Percentiles rank a stretch among this genome's conserved stretches.
Conservation (phyloP, 2,113 vertebrate genomes). For the Galbula dea region DNA sequence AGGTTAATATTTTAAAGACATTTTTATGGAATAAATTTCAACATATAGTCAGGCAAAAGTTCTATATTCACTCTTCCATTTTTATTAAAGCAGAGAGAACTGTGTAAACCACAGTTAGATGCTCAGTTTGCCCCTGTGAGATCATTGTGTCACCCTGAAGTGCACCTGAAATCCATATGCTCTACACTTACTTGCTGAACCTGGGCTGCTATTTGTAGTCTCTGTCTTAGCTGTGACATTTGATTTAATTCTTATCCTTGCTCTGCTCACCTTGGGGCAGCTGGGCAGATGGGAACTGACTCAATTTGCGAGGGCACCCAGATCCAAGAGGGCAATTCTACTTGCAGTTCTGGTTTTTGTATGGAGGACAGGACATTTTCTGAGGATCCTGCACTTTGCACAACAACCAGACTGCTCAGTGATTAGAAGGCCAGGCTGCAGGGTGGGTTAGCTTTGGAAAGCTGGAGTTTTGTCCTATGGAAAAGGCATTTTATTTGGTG, state of each 20-base stretch:
- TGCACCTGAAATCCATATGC: background rate
- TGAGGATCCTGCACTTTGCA: background rate
- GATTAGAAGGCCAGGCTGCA: background rate
- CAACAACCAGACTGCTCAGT: background rate
- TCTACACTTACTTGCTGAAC: background rate
- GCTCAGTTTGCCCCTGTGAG: background rate
- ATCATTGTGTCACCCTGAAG: background rate
- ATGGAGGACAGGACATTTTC: background rate
- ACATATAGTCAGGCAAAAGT: background rate
- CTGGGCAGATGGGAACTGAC: background rate
- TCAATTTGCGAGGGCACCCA: background rate
- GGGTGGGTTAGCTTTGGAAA: background rate
- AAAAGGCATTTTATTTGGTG: background rate
- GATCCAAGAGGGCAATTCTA: background rate
- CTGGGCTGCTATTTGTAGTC: background rate
- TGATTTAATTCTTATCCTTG: background rate
- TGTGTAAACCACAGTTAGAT: background rate
- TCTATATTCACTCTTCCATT: background rate
- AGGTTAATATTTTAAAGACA: background rate
- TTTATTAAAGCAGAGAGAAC: background rate
- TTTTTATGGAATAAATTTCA: background rate
- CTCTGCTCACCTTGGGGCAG: background rate
- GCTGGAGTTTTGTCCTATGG: background rate
- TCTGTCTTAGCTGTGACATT: background rate
- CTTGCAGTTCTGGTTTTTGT: accelerated